Base-by-base conservation (phyloP, 2,797 vertebrate genomes). In the Sebastes minor region DNA sequence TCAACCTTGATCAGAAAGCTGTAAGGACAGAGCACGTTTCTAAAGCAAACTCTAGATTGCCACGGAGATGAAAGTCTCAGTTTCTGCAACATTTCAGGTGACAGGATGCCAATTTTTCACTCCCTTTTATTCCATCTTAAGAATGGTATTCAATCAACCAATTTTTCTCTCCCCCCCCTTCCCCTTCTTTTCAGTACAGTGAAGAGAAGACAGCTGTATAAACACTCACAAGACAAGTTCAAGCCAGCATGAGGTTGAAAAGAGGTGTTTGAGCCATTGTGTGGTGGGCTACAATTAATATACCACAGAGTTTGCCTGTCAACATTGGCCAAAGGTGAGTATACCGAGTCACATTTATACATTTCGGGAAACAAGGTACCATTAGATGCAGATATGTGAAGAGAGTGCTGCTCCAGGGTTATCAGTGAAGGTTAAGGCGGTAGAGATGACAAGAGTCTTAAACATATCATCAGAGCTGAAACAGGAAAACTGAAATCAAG, bases 401-500 rank as follows among this genome's bases (percentile, higher is more conserved):
- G 18, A 64, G 71, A 64, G 53, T 69, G 78, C 76, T 62, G 65
- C 66, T 71, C 22, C 27, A 35, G 25, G 70, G 57, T 49, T 77
- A 81, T 79, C 55, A 52, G 57, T 52, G 59, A 82, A 85, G 75
- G 72, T 82, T 80, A 84, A 82, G 59, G 79, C 59, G 73, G 35
- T 27, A n/a, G 46, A 69, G 77, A 70, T 71, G 67, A 73, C 32
- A 62, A 80, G 68, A 71, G 73, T 80, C 79, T 83, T 81, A 65
- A 89, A 89, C 83, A 78, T 87, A 80, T 87, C 79, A 90, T 90
- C 76, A 82, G 59, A 80, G 67, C 78, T 56, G 78, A 86, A 83
- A 89, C 83, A 64, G 84, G 81, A 88, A 86, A 90, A 88, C 78
- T 85, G 85, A 92, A 93, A 90, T 91, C 85, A 86, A 91, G 80